Percentiles rank a stretch among this genome's conserved stretches.
These are phyloP conservation scores for Syrista parreyssii DNA, from an alignment of 2,888 invertebrate genomes.

Conservation along the genomic window DNA sequence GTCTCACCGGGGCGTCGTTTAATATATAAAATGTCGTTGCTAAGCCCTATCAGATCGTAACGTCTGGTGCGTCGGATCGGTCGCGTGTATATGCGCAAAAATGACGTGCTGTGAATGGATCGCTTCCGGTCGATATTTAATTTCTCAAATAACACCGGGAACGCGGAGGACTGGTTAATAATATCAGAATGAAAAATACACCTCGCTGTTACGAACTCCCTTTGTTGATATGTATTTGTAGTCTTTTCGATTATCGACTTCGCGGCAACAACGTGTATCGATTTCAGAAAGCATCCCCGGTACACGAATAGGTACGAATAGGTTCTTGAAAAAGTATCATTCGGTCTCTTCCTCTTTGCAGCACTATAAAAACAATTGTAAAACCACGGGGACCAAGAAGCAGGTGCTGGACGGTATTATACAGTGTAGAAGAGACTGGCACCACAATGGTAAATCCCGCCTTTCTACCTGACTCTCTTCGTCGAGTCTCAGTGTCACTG, in stretches of 20 bases:
- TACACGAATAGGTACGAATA: background rate
- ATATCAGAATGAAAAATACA: background rate
- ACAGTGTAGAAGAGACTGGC: conserved; percentile 23
- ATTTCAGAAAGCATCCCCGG: background rate
- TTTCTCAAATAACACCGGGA: conserved; percentile 17
- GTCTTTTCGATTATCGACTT: background rate
- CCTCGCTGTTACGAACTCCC: background rate
- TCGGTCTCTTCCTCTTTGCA: background rate
- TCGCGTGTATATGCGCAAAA: conserved; percentile 12
- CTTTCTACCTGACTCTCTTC: conserved; percentile 31
- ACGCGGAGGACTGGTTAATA: background rate
- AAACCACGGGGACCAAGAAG: conserved; percentile 12
- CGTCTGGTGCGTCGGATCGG: background rate
- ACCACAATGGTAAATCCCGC: conserved; percentile 30
- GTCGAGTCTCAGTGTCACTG: conserved; percentile 27
- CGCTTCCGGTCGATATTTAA: conserved; percentile 18
- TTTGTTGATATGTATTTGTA: background rate
- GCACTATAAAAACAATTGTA: conserved; percentile 1
- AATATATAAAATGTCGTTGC: background rate
- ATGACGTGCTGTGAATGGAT: conserved; percentile 20
- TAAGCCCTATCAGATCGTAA: background rate
- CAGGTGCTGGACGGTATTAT: conserved; percentile 23
- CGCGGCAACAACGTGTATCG: background rate
- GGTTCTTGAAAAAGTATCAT: background rate
- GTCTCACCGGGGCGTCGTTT: background rate